Evolutionary conservation across 2,888 invertebrate genomes (phyloP), one percentile per base, ranked within the genome.

Genomic region (Heliothis peltigera): DNA sequence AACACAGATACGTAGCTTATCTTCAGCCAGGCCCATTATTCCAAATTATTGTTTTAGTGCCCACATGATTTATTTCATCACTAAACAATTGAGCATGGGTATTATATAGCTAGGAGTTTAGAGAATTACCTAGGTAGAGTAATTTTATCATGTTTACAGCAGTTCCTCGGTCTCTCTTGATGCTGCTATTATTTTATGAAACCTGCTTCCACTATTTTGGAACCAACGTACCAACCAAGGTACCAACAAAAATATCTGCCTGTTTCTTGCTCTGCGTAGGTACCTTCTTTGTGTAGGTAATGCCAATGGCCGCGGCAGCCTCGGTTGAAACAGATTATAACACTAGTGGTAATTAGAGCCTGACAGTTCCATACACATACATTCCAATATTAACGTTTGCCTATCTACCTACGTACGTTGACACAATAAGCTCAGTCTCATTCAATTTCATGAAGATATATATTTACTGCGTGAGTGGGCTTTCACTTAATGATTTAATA

Each of bases 341-440:
- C n/a, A 65, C 66, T 54, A 65, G 62, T n/a, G n/a, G 7, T 35
- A 1, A 42, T 47, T 46, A 48, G 64, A 66, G 65, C 59, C 81
- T 61, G 48, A 55, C 64, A 35, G 57, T 39, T 47, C 46, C 28
- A 49, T 43, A 47, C 42, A 51, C 44, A 47, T 56, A 54, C 39
- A 46, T 43, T 52, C 49, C 43, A 61, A 68, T 63, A 46, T 39
- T 65, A 56, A 61, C 28, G 43, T 56, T 54, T 39, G 51, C 67
- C 46, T 69, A 54, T 56, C 65, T 76, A 78, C 66, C 75, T 73
- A 77, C 51, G 53, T 60, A 75, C 74, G 64, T 70, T 76, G 73
- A 78, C 80, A 80, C 79, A 61, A 74, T 64, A 75, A 76, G 68
- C 70, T 80, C 79, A 80, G 79, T 80, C 81, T 80, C 80, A 78